Percentiles rank a stretch among this genome's conserved stretches.
Evolutionary conservation across 2,888 invertebrate species (phyloP).

Genomic region (Rotaria socialis): DNA sequence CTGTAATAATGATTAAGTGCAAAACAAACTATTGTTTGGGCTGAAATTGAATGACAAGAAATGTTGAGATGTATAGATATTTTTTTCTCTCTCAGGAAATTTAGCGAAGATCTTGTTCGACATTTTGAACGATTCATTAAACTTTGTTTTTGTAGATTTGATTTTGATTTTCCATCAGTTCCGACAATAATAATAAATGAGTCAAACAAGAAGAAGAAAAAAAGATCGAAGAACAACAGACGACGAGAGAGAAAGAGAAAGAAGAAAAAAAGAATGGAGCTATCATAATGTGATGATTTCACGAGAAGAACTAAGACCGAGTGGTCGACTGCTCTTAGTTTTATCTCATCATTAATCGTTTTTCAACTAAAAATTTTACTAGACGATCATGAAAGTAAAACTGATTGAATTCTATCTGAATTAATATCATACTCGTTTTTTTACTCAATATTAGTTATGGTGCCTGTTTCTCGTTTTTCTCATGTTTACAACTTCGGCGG

Average conservation of each 20-base stretch:
- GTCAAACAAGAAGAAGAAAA: neutral
- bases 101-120: neutral
- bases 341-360: neutral
- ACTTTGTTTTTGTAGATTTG: neutral
- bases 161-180: neutral
- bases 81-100: neutral
- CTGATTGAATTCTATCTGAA: neutral
- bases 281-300: neutral
- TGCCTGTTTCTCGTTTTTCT: neutral
- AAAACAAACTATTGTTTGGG: too few species aligned
- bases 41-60: too few species aligned
- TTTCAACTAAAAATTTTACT: neutral
- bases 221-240: too few species aligned
- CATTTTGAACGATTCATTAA: neutral
- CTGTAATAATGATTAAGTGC: neutral
- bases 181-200: neutral
- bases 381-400: neutral
- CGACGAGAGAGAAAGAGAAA: neutral
- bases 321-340: neutral
- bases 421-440: neutral
- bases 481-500: neutral
- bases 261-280: neutral
- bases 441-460: neutral
- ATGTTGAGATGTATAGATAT: too few species aligned
- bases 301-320: neutral